Base-by-base conservation (phyloP, 2,888 invertebrate species). In the Euzophera pinguis region DNA sequence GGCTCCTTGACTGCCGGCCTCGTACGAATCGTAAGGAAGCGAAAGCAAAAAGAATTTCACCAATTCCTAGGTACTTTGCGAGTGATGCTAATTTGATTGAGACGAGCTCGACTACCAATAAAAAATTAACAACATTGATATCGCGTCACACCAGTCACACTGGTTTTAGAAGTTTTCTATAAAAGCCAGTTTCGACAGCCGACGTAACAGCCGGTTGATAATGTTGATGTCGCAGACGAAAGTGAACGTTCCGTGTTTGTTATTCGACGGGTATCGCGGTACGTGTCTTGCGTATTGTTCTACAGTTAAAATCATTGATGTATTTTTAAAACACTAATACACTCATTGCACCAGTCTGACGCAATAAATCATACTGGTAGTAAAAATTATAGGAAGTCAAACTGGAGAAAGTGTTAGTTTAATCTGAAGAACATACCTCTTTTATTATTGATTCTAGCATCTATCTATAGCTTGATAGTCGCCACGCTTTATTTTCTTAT, bases 191-290 rank as follows among this genome's bases (percentile, higher is more conserved):
- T 75, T 64, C 48, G 61, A 61, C 59, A 56, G 59, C 56, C 63
- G 62, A 69, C 68, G 64, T 70, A 69, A 68, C 63, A 60, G 57
- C 62, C 63, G 68, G 72, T 74, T 69, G 66, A 70, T 74, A 71
- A 71, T 72, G 72, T 74, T 71, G 65, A 74, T 73, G 71, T 73
- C 71, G 75, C 69, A 67, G 69, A 75, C 73, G 73, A 89, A 89
- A 89, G 89, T 84, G 88, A 89, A 84, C 73, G 84, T 81, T 79
- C 80, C 78, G 78, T 81, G 79, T 81, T 88, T 87, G 78, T 80
- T 81, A 87, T 85, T 84, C 84, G 74, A 75, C 67, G 63, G 71
- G 72, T 64, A 67, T 73, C 67, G 69, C 62, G 69, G 81, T 81
- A 82, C 84, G 81, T 75, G 75, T 63, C 60, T 45, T 32, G 62